Percentiles rank a stretch among this genome's conserved stretches.
These are phyloP conservation scores for Sarcophaga rosellei DNA, from an alignment of 2,888 invertebrate species.

Conservation along the genomic window DNA sequence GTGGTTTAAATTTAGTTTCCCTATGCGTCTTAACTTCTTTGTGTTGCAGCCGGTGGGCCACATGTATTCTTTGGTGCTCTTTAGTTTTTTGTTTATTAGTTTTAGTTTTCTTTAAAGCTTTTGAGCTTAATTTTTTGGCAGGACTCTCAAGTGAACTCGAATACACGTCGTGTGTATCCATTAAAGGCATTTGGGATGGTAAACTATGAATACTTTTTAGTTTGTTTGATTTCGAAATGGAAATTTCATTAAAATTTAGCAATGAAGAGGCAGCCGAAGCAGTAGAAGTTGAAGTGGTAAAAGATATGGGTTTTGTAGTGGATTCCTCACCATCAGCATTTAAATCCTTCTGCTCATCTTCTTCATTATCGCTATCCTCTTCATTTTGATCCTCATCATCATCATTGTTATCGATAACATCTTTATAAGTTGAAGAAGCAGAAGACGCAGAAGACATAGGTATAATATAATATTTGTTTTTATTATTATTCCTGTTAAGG, in stretches of 20 bases:
- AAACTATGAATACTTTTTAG: conserved; percentile 62
- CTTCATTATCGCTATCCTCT: background rate
- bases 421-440: conserved; percentile 31
- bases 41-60: conserved; percentile 70
- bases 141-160: conserved; percentile 66
- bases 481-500: conserved; percentile 24
- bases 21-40: conserved; percentile 70
- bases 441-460: conserved; percentile 53
- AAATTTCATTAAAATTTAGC: background rate
- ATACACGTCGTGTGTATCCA: conserved; percentile 63
- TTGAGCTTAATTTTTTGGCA: conserved; percentile 68
- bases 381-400: background rate
- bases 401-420: background rate
- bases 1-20: conserved; percentile 31
- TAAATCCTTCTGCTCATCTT: background rate
- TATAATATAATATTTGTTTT: conserved; percentile 31
- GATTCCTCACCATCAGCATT: conserved; percentile 27
- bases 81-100: conserved; percentile 37
- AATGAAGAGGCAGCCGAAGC: conserved; percentile 12
- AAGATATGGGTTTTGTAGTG: conserved; percentile 26
- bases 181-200: conserved; percentile 71
- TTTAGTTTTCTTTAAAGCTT: conserved; percentile 64
- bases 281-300: conserved; percentile 5
- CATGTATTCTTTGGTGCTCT: conserved; percentile 70
- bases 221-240: conserved; percentile 28